These are phyloP conservation scores for Aquatica leii DNA, from an alignment of 2,888 invertebrate species.

Conservation along the genomic window DNA sequence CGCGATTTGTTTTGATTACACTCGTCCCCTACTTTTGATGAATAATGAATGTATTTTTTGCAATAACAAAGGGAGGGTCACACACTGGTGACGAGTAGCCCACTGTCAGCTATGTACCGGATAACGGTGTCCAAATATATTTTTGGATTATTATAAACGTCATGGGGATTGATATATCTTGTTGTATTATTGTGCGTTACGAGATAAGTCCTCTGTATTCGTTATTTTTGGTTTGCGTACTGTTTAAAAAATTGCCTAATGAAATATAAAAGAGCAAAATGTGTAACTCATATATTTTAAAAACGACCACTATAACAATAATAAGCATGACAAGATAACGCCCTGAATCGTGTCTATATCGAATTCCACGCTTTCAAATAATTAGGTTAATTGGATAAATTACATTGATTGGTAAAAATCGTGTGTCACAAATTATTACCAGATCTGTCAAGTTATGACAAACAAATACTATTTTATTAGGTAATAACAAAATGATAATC, in stretches of 20 bases:
- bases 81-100: constrained; percentile 50
- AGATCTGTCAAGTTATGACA: constrained; percentile 9
- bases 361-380: constrained; percentile 21
- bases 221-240: constrained; percentile 29
- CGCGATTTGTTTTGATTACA: constrained; percentile 59
- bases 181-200: constrained; percentile 47
- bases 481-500: constrained; percentile 1
- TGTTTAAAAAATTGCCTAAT: constrained; percentile 30
- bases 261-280: constrained; percentile 26
- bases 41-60: constrained; percentile 57
- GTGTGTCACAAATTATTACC: constrained; percentile 20
- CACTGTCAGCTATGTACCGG: constrained; percentile 50
- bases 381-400: constrained; percentile 28
- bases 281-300: constrained; percentile 19
- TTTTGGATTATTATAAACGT: constrained; percentile 57
- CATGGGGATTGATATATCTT: constrained; percentile 54
- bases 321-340: constrained; percentile 15
- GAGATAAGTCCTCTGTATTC: constrained; percentile 44
- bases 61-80: constrained; percentile 55
- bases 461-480: constrained; percentile 7
- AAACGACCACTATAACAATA: constrained; percentile 14
- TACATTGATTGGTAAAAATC: constrained; percentile 24
- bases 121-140: constrained; percentile 50
- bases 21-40: constrained; percentile 55
- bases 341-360: constrained; percentile 21